These are phyloP conservation scores for Pseudochaenichthys georgianus DNA, from an alignment of 2,797 vertebrate genomes.

Conservation along the genomic window DNA sequence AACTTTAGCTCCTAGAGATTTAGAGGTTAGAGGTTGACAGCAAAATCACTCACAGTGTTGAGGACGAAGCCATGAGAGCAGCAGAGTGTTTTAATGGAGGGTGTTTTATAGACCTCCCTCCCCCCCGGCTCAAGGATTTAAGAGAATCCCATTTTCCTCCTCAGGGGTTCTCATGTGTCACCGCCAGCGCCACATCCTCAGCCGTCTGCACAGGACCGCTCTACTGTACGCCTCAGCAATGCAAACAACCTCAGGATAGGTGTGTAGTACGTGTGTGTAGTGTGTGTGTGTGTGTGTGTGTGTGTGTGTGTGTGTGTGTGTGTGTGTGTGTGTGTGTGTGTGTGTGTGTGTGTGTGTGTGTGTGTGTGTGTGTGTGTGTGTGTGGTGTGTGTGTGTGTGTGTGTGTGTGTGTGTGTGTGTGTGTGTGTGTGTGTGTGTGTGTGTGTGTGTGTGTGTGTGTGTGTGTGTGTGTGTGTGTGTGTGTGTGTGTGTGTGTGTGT, in stretches of 20 bases:
- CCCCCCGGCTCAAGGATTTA: constrained; percentile 73
- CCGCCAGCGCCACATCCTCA: constrained; percentile 36
- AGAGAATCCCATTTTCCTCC: constrained; percentile 67
- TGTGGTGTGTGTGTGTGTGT: constrained; percentile 10
- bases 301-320: constrained; percentile 9
- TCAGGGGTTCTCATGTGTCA: constrained; percentile 65
- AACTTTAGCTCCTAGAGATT: constrained; percentile 19
- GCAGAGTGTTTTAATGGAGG: constrained; percentile 61
- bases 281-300: constrained; percentile 12
- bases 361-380: constrained; percentile 9
- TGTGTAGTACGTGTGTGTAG: constrained; percentile 6
- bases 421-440: constrained; percentile 7
- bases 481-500: constrained; percentile 10
- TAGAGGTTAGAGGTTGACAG: constrained; percentile 16
- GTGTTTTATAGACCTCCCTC: constrained; percentile 64
- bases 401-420: constrained; percentile 13
- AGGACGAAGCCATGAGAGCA: constrained; percentile 57
- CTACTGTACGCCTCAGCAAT: constrained; percentile 56
- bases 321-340: constrained; percentile 12
- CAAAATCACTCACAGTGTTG: constrained; percentile 31
- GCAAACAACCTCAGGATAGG: constrained; percentile 25
- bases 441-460: constrained; percentile 11
- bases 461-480: constrained; percentile 9
- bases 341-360: constrained; percentile 10
- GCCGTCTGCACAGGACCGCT: constrained; percentile 38